Conservation (phyloP, 2,797 vertebrate genomes). For the Coendou prehensilis region DNA sequence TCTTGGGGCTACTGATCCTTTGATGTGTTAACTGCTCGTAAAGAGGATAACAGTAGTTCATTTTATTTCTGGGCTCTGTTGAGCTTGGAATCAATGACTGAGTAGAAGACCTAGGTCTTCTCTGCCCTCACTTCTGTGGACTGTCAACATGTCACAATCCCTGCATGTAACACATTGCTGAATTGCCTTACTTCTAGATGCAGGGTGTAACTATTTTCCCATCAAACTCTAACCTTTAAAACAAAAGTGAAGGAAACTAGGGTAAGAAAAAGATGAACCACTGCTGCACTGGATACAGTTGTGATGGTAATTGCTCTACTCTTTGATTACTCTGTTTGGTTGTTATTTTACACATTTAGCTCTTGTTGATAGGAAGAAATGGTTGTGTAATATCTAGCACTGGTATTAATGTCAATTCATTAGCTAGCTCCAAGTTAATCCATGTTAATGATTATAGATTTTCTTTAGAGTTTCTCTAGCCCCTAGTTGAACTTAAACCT, state of each 20-base stretch:
- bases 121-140: not conserved
- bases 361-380: not conserved
- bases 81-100: not conserved
- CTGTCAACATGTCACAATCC: not conserved
- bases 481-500: conserved; percentile 49
- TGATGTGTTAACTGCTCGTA: not conserved
- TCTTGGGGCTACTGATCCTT: not conserved
- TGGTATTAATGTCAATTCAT: not conserved
- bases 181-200: not conserved
- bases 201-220: not conserved
- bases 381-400: not conserved
- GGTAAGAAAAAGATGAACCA: not conserved
- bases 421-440: not conserved
- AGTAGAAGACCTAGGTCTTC: not conserved
- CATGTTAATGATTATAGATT: conserved; percentile 39
- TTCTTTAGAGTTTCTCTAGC: conserved; percentile 45
- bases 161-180: not conserved
- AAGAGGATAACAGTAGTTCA: not conserved
- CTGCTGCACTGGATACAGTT: not conserved
- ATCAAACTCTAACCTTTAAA: not conserved
- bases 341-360: not conserved
- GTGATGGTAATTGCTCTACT: not conserved
- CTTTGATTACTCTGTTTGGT: not conserved
- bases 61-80: conserved; percentile 24
- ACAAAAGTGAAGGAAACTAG: not conserved